phyloP scores from a whole-genome alignment of 2,113 vertebrate species.

The Acanthisitta chloris region DNA sequence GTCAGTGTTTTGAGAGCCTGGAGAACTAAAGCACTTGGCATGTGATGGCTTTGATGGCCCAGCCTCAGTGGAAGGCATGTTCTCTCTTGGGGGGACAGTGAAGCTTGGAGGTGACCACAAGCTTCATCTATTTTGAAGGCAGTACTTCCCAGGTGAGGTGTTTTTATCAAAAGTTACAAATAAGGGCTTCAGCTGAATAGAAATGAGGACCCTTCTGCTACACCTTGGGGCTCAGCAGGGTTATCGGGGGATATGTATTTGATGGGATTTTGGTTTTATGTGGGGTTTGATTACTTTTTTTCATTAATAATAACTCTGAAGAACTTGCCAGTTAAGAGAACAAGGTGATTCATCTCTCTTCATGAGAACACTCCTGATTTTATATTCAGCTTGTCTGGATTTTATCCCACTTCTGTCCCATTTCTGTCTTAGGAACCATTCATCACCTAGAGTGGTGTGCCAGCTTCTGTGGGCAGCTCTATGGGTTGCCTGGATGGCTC shows the following conservation, averaged over 20 bases:
- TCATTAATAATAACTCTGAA: neutral
- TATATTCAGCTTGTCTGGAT: neutral
- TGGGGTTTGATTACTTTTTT: too few species aligned
- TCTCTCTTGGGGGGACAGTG: neutral
- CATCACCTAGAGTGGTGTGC: accelerated
- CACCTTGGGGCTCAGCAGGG: neutral
- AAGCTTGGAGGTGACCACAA: neutral
- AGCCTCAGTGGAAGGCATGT: accelerated
- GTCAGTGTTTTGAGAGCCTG: neutral
- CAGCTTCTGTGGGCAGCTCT: neutral
- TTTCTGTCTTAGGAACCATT: neutral
- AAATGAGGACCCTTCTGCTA: neutral
- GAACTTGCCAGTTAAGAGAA: neutral
- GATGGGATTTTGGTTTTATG: neutral
- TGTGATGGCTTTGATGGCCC: neutral
- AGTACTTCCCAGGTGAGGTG: neutral
- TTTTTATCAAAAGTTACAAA: neutral
- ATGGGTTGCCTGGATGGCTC: neutral
- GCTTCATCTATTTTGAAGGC: neutral
- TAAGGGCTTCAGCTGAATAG: neutral
- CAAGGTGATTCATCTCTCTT: neutral
- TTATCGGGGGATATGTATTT: neutral
- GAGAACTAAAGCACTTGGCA: neutral
- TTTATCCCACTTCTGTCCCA: accelerated
- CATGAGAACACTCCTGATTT: neutral